Percentiles rank a stretch among this genome's conserved stretches.
Conservation (phyloP, 2,113 vertebrate species). For the Strix aluco region DNA sequence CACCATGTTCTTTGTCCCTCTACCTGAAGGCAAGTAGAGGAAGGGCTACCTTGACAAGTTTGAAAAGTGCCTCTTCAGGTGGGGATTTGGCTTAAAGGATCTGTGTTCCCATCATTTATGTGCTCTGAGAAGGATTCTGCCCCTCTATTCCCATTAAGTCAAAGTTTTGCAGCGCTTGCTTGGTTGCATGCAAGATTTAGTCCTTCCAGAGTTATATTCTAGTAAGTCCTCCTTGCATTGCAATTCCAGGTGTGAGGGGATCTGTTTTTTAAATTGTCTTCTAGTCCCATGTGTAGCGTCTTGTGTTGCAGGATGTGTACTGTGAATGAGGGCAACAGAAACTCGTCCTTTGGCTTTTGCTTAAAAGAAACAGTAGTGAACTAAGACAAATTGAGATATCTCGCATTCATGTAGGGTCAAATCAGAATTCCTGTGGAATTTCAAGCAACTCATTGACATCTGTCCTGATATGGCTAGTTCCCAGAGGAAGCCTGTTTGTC, state of each 20-base stretch:
- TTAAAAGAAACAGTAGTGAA: neutral
- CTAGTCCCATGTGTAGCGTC: neutral
- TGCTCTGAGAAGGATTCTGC: neutral
- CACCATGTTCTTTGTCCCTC: neutral
- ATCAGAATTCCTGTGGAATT: neutral
- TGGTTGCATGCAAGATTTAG: neutral
- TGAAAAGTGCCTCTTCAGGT: neutral
- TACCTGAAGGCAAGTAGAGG: neutral
- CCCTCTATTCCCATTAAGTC: neutral
- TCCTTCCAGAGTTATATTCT: neutral
- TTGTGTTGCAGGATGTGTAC: neutral
- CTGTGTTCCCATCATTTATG: neutral
- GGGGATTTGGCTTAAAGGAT: neutral
- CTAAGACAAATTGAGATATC: neutral
- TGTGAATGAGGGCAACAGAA: neutral
- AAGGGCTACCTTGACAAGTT: neutral
- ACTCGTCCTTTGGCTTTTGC: neutral
- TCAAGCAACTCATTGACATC: neutral
- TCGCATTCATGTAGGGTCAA: neutral
- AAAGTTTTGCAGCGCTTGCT: neutral
- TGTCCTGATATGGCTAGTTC: neutral
- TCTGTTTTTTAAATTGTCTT: neutral
- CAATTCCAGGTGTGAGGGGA: neutral
- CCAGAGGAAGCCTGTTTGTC: neutral
- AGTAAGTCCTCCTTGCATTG: neutral